phyloP scores from a whole-genome alignment of 2,888 invertebrate species.

The Caenorhabditis virilis region DNA sequence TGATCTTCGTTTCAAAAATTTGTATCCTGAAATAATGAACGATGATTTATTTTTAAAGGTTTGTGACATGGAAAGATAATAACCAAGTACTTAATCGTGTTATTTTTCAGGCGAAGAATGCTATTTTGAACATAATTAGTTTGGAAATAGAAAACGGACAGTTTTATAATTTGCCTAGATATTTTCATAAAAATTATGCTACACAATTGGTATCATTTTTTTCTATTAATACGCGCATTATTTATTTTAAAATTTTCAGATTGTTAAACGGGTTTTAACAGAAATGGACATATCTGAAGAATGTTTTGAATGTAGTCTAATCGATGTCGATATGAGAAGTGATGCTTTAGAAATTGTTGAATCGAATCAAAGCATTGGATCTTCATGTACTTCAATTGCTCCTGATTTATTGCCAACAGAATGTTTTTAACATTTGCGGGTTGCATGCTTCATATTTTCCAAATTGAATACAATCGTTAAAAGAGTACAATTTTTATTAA shows the following conservation, averaged over 20 bases:
- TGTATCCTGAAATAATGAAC: conserved; percentile 20
- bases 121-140: conserved; percentile 1
- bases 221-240: not conserved
- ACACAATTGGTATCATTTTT: conserved; percentile 17
- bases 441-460: too few relatives aligned
- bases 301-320: conserved; percentile 7
- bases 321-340: not conserved
- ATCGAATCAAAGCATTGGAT: not conserved
- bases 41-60: conserved; percentile 1
- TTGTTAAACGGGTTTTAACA: conserved; percentile 13
- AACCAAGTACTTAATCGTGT: too few relatives aligned
- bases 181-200: conserved; percentile 21
- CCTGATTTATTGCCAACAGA: conserved; percentile 4
- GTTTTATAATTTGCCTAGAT: conserved; percentile 1
- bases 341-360: not conserved
- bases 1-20: conserved; percentile 9
- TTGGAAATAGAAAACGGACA: not conserved
- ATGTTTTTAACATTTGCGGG: too few relatives aligned
- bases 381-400: not conserved
- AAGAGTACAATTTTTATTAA: too few relatives aligned
- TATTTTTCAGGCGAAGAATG: not conserved
- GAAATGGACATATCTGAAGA: conserved; percentile 23
- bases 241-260: conserved; percentile 14
- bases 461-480: too few relatives aligned
- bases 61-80: too few relatives aligned